Percentiles rank a stretch among this genome's conserved stretches.
Conservation (phyloP, 2,888 invertebrate genomes). For the Diadegma fenestrale region DNA sequence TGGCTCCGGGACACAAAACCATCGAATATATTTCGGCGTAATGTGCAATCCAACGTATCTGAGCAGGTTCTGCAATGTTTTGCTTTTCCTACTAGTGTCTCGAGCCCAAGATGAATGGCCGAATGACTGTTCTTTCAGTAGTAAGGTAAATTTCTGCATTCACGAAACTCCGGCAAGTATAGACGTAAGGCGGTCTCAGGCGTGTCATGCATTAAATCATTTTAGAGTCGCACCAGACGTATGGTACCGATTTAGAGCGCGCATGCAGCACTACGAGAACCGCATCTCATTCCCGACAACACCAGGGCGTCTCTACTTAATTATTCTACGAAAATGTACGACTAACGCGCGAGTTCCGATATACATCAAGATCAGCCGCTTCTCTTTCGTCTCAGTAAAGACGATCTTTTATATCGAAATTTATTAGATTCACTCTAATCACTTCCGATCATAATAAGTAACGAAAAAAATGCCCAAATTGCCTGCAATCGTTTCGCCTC, state of each 20-base stretch:
- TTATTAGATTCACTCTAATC: constrained; percentile 4
- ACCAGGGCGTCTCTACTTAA: constrained; percentile 62
- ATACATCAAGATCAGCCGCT: constrained; percentile 60
- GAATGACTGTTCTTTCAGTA: constrained; percentile 62
- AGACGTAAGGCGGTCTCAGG: constrained; percentile 58
- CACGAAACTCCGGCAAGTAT: constrained; percentile 52
- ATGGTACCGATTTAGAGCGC: constrained; percentile 66
- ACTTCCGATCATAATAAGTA: too few species aligned
- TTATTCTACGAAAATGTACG: constrained; percentile 59
- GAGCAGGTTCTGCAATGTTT: constrained; percentile 52
- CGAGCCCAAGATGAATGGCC: constrained; percentile 68
- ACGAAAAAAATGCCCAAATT: too few species aligned
- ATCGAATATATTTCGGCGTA: not conserved
- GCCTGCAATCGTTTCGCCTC: not conserved
- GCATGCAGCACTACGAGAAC: constrained; percentile 1
- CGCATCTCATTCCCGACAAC: constrained; percentile 40
- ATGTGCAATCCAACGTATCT: constrained; percentile 1
- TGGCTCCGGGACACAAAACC: not conserved
- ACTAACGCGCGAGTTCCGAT: constrained; percentile 23
- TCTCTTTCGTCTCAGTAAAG: constrained; percentile 1
- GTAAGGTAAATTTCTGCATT: constrained; percentile 55
- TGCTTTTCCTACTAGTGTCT: constrained; percentile 34
- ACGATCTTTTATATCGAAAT: constrained; percentile 9
- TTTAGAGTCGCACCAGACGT: constrained; percentile 62
- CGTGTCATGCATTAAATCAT: constrained; percentile 66